phyloP scores from a whole-genome alignment of 1,140 invertebrate species.

The Littorina saxatilis region DNA sequence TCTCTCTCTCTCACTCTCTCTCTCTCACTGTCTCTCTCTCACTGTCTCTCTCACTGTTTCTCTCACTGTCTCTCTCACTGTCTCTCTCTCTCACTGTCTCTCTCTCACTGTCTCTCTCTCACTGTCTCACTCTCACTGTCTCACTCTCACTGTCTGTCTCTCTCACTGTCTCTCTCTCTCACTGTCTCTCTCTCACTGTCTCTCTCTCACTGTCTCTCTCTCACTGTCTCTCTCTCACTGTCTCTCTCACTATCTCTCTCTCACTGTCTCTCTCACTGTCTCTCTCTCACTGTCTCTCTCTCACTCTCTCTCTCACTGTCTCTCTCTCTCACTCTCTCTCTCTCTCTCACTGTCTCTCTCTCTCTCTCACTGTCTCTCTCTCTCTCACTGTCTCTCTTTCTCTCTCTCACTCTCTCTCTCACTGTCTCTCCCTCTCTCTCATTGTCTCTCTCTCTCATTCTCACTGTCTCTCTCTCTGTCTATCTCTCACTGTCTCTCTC shows the following conservation, averaged over 20 bases:
- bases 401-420: conserved; percentile 4
- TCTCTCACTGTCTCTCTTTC: too few species aligned
- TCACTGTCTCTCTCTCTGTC: neutral
- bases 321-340: neutral
- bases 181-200: conserved; percentile 8
- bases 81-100: neutral
- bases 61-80: too few species aligned
- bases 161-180: neutral
- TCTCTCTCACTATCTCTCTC: neutral
- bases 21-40: neutral
- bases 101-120: too few species aligned
- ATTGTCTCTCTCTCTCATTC: neutral
- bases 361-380: neutral
- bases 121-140: neutral
- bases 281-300: neutral
- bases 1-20: neutral
- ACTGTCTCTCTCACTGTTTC: neutral
- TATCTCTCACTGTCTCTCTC: neutral
- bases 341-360: neutral
- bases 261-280: neutral
- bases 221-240: conserved; percentile 12
- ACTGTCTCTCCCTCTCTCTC: neutral
- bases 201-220: neutral
- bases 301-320: neutral
- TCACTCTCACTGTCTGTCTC: neutral